Evolutionary conservation across 2,888 invertebrate genomes (phyloP).

Genomic region (Drosophila ustulata): DNA sequence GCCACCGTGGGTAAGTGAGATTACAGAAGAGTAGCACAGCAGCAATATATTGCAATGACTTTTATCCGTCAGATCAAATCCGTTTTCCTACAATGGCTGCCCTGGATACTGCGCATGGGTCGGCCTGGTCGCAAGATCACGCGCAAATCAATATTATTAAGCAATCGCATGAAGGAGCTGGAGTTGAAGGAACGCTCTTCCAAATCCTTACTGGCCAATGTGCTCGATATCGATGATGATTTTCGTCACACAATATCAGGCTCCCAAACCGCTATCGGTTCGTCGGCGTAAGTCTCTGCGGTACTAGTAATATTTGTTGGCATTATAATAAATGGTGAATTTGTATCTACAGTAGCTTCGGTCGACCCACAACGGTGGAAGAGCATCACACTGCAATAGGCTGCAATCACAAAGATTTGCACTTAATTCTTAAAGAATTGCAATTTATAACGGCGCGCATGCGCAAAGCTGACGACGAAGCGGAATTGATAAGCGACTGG

Average conservation of each 20-base stretch:
- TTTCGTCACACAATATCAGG: conserved; percentile 90
- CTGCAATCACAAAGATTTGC: conserved; percentile 93
- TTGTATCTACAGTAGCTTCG: conserved; percentile 86
- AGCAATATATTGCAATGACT: background rate
- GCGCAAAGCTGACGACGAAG: conserved; percentile 97
- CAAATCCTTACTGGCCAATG: conserved; percentile 96
- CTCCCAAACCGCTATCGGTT: conserved; percentile 87
- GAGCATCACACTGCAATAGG: conserved; percentile 87
- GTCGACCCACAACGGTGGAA: conserved; percentile 92
- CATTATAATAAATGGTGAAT: background rate
- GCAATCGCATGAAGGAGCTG: conserved; percentile 95
- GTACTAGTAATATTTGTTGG: background rate
- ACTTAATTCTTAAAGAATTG: conserved; percentile 95
- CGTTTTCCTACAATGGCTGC: conserved; percentile 98
- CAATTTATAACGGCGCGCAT: conserved; percentile 97
- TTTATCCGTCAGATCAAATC: conserved; percentile 93
- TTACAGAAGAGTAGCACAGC: no score
- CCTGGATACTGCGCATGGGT: conserved; percentile 97
- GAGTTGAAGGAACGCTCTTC: conserved; percentile 97
- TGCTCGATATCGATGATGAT: conserved; percentile 97
- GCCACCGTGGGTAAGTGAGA: conserved; percentile 95
- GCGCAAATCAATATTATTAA: conserved; percentile 94
- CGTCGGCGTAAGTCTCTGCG: conserved; percentile 87
- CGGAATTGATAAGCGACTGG: conserved; percentile 98
- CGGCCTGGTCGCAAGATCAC: conserved; percentile 98